These are phyloP conservation scores for Cephus rjabovi DNA, from an alignment of 2,888 invertebrate genomes.

Conservation along the genomic window DNA sequence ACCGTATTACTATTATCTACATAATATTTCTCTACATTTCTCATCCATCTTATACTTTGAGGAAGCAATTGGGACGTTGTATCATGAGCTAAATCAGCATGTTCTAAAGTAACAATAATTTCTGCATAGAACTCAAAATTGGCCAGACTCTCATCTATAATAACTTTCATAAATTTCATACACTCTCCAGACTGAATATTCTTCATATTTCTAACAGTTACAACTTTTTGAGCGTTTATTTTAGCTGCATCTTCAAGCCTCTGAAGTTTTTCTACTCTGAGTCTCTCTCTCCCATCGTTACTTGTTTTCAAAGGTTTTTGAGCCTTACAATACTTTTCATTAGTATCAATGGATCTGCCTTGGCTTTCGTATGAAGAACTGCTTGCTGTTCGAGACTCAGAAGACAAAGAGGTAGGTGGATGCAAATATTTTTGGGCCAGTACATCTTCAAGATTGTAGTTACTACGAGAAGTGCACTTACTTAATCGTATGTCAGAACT, in stretches of 20 bases:
- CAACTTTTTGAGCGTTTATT: slow-evolving; percentile 42
- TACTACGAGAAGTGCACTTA: background rate
- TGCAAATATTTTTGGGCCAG: slow-evolving; percentile 10
- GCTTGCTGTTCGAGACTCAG: background rate
- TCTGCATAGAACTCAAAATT: slow-evolving; percentile 34
- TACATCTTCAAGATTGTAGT: slow-evolving; percentile 10
- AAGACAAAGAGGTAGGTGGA: background rate
- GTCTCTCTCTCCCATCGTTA: background rate
- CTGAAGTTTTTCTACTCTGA: slow-evolving; percentile 19
- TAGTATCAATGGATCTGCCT: background rate
- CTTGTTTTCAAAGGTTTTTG: slow-evolving; percentile 2
- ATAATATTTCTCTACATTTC: slow-evolving; percentile 49
- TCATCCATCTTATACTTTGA: slow-evolving; percentile 65
- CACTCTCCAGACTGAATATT: slow-evolving; percentile 50
- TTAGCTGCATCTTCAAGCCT: slow-evolving; percentile 29
- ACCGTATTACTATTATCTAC: slow-evolving; percentile 46
- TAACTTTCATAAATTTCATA: slow-evolving; percentile 50
- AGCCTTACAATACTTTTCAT: slow-evolving; percentile 14
- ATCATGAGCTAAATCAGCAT: slow-evolving; percentile 50
- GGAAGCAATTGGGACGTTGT: slow-evolving; percentile 55
- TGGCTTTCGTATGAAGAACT: background rate
- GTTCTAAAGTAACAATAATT: slow-evolving; percentile 50
- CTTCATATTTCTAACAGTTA: slow-evolving; percentile 39
- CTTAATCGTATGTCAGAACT: background rate
- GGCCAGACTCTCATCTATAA: slow-evolving; percentile 44